Evolutionary conservation across 2,888 invertebrate genomes (phyloP), one percentile per base, ranked within the genome.

Genomic region (Drosophila rubida): DNA sequence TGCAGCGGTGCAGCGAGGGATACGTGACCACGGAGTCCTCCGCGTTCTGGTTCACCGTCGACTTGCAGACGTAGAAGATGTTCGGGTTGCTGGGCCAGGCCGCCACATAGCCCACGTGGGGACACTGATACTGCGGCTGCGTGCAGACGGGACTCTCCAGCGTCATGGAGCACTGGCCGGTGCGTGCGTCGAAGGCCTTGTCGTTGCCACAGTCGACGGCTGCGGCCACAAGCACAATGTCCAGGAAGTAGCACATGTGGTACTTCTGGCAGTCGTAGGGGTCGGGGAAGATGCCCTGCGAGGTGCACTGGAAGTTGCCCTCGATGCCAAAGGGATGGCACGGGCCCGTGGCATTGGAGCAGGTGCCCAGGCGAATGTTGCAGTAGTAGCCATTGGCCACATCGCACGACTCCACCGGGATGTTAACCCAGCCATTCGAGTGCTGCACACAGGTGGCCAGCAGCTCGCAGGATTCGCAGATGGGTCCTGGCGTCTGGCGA

Each of bases 251-350:
- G 55, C 92, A 92, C 90, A 92, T 91, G 50, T 92, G 92, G 62
- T 92, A 92, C 55, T 89, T 90, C 74, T 92, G 92, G 49, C 92
- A 92, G 59, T 92, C 91, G 35, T 92, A 92, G 2, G 92, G 92
- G 89, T 92, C 91, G 2, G 92, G 92, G 32, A 91, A 92, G 14
- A 91, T 81, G 42, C 92, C 92, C 37, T 91, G 90, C 0, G 91
- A 90, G 2, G 91, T 91, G 74, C 91, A 92, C 35, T 90, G 91
- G 19, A 92, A 92, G 66, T 91, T 91, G 5, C 90, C 91, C 46
- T 91, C 91, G 49, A 90, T 89, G 2, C 91, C 91, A 32, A 91
- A 90, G 0, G 91, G 91, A 82, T 92, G 91, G 49, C 92, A 92
- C 0, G 92, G 91, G 0, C 92, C 92, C 0, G 92, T 91, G 2